phyloP scores from a whole-genome alignment of 2,888 invertebrate species.

The Cephus sareptanus region DNA sequence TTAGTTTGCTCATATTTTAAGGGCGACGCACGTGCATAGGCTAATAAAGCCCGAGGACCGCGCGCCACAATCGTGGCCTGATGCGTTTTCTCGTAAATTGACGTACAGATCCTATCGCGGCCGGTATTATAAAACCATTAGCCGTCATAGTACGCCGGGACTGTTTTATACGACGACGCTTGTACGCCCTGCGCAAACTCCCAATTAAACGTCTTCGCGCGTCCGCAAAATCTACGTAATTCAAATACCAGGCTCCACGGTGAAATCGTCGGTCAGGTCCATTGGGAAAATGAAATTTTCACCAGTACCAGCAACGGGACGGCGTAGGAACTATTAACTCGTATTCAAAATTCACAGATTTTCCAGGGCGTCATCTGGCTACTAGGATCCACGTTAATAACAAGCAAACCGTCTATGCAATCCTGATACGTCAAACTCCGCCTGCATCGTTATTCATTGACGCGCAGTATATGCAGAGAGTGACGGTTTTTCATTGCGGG shows the following conservation, averaged over 20 bases:
- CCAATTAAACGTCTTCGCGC: background rate
- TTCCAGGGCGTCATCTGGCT: background rate
- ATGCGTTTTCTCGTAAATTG: slow-evolving; percentile 31
- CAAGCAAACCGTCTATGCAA: background rate
- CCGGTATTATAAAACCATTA: slow-evolving; percentile 45
- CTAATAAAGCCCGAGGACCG: background rate
- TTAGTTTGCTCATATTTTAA: slow-evolving; percentile 39
- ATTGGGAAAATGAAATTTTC: background rate
- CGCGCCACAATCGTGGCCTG: background rate
- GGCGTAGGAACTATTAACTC: background rate
- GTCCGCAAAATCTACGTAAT: background rate
- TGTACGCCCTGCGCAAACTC: slow-evolving; percentile 1
- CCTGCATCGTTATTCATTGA: slow-evolving; percentile 11
- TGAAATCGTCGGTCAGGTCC: background rate
- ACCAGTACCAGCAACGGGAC: background rate
- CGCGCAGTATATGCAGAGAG: slow-evolving; percentile 7
- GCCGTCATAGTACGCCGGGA: slow-evolving; percentile 28
- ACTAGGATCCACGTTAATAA: background rate
- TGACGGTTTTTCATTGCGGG: slow-evolving; percentile 24
- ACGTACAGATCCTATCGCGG: slow-evolving; percentile 39
- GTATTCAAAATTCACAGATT: background rate
- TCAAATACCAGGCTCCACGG: background rate
- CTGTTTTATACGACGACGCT: slow-evolving; percentile 37
- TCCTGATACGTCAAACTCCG: background rate
- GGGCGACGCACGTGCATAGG: background rate